Evolutionary conservation across 2,797 vertebrate species (phyloP).

Genomic region (Falco columbarius): DNA sequence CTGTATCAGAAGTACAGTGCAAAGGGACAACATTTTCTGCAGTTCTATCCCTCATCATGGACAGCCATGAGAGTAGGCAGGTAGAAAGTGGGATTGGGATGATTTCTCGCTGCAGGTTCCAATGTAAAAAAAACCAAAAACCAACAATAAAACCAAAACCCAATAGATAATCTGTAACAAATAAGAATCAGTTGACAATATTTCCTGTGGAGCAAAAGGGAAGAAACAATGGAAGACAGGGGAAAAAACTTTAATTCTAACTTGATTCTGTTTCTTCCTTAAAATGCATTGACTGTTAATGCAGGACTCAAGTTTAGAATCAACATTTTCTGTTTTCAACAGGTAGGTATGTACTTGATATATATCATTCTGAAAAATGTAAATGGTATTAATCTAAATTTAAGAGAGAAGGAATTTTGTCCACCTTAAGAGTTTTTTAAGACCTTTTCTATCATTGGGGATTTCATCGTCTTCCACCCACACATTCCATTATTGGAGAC

Average conservation of each 20-base stretch:
- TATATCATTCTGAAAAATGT: background rate
- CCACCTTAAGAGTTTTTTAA: background rate
- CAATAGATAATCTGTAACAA: background rate
- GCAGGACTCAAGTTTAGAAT: background rate
- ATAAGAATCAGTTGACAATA: background rate
- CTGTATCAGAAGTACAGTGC: background rate
- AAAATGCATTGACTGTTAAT: background rate
- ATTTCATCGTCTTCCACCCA: background rate
- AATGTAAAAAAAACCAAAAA: background rate
- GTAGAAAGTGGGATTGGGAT: background rate
- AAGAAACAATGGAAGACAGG: background rate
- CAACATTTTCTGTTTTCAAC: background rate
- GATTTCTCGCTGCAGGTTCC: background rate
- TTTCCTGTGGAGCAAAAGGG: background rate
- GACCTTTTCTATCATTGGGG: background rate
- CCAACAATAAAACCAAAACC: accelerated
- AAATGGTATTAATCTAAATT: background rate
- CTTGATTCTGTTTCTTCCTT: background rate
- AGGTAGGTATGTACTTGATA: background rate
- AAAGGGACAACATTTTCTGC: background rate
- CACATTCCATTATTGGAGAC: background rate
- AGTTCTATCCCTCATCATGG: background rate
- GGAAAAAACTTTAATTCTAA: background rate
- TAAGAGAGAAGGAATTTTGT: background rate
- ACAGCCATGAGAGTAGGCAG: background rate